phyloP scores from a whole-genome alignment of 2,888 invertebrate genomes.

The Calliopum simillimum region DNA sequence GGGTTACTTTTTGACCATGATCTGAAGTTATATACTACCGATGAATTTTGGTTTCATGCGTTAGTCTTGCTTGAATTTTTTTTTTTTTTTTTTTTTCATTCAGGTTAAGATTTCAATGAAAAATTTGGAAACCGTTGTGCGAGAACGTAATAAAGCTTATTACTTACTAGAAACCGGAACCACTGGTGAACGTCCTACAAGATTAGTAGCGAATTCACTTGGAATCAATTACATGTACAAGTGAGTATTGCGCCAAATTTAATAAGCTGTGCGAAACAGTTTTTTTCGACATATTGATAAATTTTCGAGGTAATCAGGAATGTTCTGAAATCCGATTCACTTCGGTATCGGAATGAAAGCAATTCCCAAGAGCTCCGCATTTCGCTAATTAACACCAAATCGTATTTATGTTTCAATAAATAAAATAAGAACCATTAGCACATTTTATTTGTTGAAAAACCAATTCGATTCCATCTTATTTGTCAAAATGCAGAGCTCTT shows the following conservation, averaged over 20 bases:
- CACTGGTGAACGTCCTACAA: slow-evolving; percentile 80
- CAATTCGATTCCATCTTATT: no score
- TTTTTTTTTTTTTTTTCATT: slow-evolving; percentile 1
- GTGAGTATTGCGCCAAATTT: slow-evolving; percentile 49
- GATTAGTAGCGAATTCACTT: slow-evolving; percentile 71
- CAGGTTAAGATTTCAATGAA: slow-evolving; percentile 92
- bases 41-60: no score
- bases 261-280: neutral
- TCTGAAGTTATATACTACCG: no score
- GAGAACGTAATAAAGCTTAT: slow-evolving; percentile 93
- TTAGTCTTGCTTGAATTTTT: neutral
- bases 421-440: no score
- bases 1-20: no score
- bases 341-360: no score
- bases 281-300: neutral
- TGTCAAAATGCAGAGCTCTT: no score
- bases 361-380: no score
- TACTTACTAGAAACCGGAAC: slow-evolving; percentile 89
- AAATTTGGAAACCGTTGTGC: slow-evolving; percentile 89
- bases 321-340: no score
- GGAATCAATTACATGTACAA: slow-evolving; percentile 73
- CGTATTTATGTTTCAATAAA: no score
- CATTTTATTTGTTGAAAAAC: no score
- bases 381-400: no score
- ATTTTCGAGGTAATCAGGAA: neutral